Conservation (phyloP, 2,888 invertebrate species). For the Drosophila pseudotalamancana region DNA sequence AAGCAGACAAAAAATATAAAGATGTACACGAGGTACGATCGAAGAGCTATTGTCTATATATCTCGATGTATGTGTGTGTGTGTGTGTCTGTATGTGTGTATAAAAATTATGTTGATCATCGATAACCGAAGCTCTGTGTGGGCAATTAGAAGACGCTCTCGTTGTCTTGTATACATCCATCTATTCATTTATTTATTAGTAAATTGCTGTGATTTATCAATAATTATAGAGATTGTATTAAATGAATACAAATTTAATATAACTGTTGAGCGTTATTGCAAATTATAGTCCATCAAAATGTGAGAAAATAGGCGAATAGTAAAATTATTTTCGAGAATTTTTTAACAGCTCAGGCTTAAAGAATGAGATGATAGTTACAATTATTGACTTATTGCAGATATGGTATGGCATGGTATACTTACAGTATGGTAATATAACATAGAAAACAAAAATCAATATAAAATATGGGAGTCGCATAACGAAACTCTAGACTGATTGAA, state of each 20-base stretch:
- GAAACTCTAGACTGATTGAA: no score
- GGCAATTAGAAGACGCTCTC: conserved; percentile 36
- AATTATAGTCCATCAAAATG: not conserved
- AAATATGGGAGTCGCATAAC: no score
- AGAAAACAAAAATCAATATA: no score
- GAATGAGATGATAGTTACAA: no score
- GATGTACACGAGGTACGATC: conserved; percentile 57
- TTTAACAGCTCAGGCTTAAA: no score
- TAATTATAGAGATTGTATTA: conserved; percentile 25
- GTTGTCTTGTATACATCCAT: conserved; percentile 4
- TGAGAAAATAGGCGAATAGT: not conserved
- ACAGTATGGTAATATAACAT: no score
- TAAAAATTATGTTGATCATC: conserved; percentile 47
- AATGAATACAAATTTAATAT: conserved; percentile 6
- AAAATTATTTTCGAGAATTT: not conserved
- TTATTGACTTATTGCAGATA: no score
- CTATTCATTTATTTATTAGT: conserved; percentile 26
- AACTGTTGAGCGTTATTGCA: conserved; percentile 2
- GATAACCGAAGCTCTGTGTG: conserved; percentile 40
- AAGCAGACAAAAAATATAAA: conserved; percentile 47
- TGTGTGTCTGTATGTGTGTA: conserved; percentile 11
- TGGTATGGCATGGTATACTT: no score
- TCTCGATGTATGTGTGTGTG: not conserved
- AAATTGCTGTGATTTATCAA: conserved; percentile 33
- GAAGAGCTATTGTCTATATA: conserved; percentile 41